Percentiles rank a stretch among this genome's conserved stretches.
phyloP scores from a whole-genome alignment of 2,113 vertebrate species.

The Pogona vitticeps region DNA sequence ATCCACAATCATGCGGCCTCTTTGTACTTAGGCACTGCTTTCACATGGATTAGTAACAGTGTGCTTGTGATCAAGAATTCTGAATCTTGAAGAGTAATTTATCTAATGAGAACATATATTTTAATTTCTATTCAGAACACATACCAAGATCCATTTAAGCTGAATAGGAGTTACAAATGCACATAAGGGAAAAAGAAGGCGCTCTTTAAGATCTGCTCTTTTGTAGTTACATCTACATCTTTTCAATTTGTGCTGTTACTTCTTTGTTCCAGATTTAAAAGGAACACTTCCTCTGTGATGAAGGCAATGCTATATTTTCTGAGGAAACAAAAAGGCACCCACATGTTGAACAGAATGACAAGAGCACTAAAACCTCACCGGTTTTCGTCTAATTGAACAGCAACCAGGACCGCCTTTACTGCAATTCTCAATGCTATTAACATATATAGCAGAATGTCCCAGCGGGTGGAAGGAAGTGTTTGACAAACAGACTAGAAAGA shows the following conservation, averaged over 20 bases:
- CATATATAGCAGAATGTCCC: constrained; percentile 35
- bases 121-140: constrained; percentile 16
- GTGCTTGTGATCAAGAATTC: constrained; percentile 22
- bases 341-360: constrained; percentile 33
- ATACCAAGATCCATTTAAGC: constrained; percentile 21
- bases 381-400: constrained; percentile 43
- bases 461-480: constrained; percentile 21
- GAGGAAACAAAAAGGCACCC: constrained; percentile 37
- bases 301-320: constrained; percentile 18
- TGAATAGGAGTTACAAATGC: constrained; percentile 28
- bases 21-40: neutral
- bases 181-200: constrained; percentile 9
- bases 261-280: constrained; percentile 38
- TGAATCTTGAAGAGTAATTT: constrained; percentile 25
- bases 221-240: neutral
- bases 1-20: neutral
- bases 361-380: constrained; percentile 21
- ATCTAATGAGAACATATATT: constrained; percentile 20
- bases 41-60: neutral
- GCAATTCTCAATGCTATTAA: constrained; percentile 29
- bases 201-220: constrained; percentile 18
- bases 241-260: constrained; percentile 15
- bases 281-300: neutral
- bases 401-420: constrained; percentile 26
- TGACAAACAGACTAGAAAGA: constrained; percentile 18